phyloP scores from a whole-genome alignment of 2,797 vertebrate genomes.

The Rachycentron canadum region DNA sequence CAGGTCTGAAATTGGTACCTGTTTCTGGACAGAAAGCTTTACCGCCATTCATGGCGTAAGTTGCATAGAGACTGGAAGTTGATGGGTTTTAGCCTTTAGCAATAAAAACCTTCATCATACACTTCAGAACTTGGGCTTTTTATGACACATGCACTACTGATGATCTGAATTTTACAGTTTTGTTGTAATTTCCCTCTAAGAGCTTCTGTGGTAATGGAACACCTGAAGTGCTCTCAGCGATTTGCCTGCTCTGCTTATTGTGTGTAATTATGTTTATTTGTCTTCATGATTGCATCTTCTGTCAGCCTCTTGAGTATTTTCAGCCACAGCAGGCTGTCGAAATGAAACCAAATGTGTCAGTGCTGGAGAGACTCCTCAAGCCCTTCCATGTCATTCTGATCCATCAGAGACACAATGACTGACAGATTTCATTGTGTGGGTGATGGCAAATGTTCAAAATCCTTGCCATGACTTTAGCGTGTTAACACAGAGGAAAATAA shows the following conservation, averaged over 20 bases:
- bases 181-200: background rate
- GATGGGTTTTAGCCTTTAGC: background rate
- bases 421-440: constrained; percentile 22
- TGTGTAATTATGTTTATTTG: constrained; percentile 17
- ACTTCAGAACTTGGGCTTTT: background rate
- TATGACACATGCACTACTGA: background rate
- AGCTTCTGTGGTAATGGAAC: background rate
- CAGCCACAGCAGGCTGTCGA: background rate
- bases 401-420: background rate
- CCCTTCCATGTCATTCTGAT: background rate
- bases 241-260: background rate
- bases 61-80: background rate
- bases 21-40: background rate
- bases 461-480: background rate
- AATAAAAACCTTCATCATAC: too few relatives aligned
- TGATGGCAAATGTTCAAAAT: background rate
- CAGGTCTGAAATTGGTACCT: too few relatives aligned
- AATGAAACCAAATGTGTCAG: background rate
- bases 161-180: background rate
- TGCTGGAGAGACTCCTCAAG: background rate
- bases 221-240: constrained; percentile 23
- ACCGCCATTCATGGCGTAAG: background rate
- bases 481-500: background rate
- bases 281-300: constrained; percentile 16
- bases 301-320: background rate